phyloP scores from a whole-genome alignment of 2,888 invertebrate species.

The Agonopterix arenella region DNA sequence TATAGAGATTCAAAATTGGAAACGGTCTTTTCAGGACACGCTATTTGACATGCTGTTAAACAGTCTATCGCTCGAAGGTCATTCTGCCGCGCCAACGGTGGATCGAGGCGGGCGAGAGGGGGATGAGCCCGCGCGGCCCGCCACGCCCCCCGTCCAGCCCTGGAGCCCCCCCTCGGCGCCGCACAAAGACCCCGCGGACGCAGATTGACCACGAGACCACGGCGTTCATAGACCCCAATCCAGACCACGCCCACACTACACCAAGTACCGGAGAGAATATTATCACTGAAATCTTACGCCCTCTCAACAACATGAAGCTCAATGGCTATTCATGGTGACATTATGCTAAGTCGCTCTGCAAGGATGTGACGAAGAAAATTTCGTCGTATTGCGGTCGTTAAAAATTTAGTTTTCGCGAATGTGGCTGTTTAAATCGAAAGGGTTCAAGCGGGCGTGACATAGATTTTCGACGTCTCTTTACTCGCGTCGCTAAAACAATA shows the following conservation, averaged over 20 bases:
- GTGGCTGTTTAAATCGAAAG: too few relatives aligned
- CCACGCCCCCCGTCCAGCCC: conserved; percentile 51
- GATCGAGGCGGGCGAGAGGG: conserved; percentile 12
- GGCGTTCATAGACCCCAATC: too few relatives aligned
- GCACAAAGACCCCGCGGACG: conserved; percentile 5
- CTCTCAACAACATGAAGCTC: too few relatives aligned
- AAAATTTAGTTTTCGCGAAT: too few relatives aligned
- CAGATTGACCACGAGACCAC: conserved; percentile 3
- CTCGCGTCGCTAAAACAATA: too few relatives aligned
- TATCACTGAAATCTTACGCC: background rate
- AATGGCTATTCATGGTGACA: too few relatives aligned
- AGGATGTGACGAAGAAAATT: too few relatives aligned
- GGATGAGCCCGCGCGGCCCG: conserved; percentile 26
- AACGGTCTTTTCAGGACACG: conserved; percentile 43
- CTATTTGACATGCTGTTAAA: conserved; percentile 64
- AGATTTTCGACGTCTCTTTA: too few relatives aligned
- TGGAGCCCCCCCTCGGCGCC: conserved; percentile 12
- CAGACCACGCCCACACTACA: too few relatives aligned
- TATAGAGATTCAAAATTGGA: conserved; percentile 10
- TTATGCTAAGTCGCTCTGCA: too few relatives aligned
- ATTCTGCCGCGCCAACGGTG: conserved; percentile 2
- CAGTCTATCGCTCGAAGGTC: conserved; percentile 49
- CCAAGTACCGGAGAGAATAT: background rate
- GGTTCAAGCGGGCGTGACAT: too few relatives aligned
- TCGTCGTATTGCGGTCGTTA: too few relatives aligned